Conservation (phyloP, 2,888 invertebrate genomes). For the Eustalomyia histrio region DNA sequence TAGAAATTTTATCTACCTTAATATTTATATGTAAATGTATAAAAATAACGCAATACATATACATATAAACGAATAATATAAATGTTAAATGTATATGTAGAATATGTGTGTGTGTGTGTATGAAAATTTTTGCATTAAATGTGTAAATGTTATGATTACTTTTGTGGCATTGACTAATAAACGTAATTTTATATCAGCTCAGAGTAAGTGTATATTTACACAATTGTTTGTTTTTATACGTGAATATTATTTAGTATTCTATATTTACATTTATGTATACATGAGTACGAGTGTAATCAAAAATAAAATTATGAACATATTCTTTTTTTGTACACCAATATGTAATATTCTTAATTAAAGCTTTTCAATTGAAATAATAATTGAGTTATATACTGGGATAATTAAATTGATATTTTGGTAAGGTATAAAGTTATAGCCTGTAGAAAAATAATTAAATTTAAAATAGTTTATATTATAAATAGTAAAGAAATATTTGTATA, state of each 20-base stretch:
- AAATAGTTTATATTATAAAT: no score
- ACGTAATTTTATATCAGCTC: slow-evolving; percentile 20
- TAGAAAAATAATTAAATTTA: no score
- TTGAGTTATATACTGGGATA: no score
- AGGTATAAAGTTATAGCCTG: no score
- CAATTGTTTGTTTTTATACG: not conserved
- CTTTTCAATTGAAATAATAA: no score
- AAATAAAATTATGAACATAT: no score
- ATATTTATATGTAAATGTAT: not conserved
- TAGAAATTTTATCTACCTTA: not conserved
- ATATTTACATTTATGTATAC: not conserved
- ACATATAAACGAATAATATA: not conserved
- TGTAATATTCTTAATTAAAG: no score
- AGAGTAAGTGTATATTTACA: not conserved
- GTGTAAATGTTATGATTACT: slow-evolving; percentile 43
- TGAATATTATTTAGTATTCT: not conserved
- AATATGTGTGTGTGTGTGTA: not conserved
- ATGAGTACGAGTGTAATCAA: no score
- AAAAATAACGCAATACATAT: not conserved
- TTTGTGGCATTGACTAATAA: slow-evolving; percentile 25
- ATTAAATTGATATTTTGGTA: no score
- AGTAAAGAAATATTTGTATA: no score
- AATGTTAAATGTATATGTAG: no score
- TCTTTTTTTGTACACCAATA: no score
- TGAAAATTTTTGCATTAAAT: slow-evolving; percentile 9